phyloP scores from a whole-genome alignment of 2,888 invertebrate genomes.

The Barypeithes pellucidus region DNA sequence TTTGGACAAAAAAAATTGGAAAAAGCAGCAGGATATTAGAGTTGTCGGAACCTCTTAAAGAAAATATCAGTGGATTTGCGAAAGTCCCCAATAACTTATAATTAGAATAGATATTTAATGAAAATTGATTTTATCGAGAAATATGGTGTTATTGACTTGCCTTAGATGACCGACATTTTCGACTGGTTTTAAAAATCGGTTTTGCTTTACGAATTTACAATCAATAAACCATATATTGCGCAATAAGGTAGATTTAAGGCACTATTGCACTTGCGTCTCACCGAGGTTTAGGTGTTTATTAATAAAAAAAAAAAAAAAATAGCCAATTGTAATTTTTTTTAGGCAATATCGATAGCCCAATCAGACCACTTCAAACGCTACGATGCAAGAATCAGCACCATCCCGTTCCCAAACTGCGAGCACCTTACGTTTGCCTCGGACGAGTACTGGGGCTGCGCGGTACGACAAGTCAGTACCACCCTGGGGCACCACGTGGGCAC shows the following conservation, averaged over 20 bases:
- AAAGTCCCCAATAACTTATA: too few species aligned
- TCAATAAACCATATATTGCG: conserved; percentile 7
- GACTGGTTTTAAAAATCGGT: conserved; percentile 8
- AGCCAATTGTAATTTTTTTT: too few species aligned
- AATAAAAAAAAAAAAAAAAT: too few species aligned
- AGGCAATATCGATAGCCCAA: conserved; percentile 75
- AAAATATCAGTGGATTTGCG: too few species aligned
- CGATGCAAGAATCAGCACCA: conserved; percentile 72
- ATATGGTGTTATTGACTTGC: neutral
- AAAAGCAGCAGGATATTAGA: too few species aligned
- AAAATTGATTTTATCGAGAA: too few species aligned
- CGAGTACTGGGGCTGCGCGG: conserved; percentile 83
- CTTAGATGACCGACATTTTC: conserved; percentile 15
- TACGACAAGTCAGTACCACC: conserved; percentile 80
- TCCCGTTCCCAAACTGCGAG: conserved; percentile 81
- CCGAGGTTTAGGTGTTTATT: too few species aligned
- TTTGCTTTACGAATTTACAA: neutral
- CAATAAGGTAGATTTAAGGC: neutral
- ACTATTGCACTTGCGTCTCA: too few species aligned
- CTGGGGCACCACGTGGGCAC: conserved; percentile 78
- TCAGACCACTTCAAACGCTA: conserved; percentile 73
- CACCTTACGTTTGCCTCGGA: conserved; percentile 76
- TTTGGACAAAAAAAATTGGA: too few species aligned
- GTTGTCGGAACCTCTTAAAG: too few species aligned
- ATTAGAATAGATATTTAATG: too few species aligned